These are phyloP conservation scores for Gadus macrocephalus DNA, from an alignment of 2,113 vertebrate genomes.

Conservation along the genomic window DNA sequence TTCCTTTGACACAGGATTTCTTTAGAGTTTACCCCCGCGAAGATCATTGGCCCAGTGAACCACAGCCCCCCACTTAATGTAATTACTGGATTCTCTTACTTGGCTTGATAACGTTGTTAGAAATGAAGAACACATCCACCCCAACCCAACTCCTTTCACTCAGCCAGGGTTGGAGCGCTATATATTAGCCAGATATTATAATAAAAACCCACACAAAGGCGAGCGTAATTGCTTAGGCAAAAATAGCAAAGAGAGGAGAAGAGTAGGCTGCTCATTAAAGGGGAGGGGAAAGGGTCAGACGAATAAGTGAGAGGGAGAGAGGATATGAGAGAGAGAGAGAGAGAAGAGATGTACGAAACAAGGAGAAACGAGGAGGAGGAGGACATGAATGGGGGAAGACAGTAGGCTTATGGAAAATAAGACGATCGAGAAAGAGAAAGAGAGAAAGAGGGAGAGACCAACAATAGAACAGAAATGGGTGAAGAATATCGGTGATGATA, in stretches of 20 bases:
- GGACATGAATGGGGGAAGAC: not conserved
- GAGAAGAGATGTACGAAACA: not conserved
- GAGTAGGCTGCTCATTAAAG: constrained; percentile 1
- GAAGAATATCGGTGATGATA: not conserved
- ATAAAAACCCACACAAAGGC: constrained; percentile 44
- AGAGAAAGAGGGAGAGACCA: not conserved
- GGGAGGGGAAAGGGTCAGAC: not conserved
- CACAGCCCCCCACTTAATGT: constrained; percentile 9
- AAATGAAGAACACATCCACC: constrained; percentile 36
- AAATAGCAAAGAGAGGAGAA: not conserved
- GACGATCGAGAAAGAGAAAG: not conserved
- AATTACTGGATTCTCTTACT: constrained; percentile 18
- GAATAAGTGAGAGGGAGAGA: not conserved
- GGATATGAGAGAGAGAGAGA: not conserved
- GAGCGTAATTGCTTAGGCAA: constrained; percentile 34
- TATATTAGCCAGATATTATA: constrained; percentile 39
- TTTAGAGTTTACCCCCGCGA: constrained; percentile 11
- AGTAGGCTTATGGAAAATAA: not conserved
- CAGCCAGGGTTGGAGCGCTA: constrained; percentile 15
- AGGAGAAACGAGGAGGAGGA: not conserved
- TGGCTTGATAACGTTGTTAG: constrained; percentile 35
- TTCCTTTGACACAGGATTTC: constrained; percentile 17
- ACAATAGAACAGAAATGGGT: no score
- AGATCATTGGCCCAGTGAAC: constrained; percentile 22
- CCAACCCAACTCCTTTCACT: no score